phyloP scores from a whole-genome alignment of 2,888 invertebrate species.

The Leucophora obtusa region DNA sequence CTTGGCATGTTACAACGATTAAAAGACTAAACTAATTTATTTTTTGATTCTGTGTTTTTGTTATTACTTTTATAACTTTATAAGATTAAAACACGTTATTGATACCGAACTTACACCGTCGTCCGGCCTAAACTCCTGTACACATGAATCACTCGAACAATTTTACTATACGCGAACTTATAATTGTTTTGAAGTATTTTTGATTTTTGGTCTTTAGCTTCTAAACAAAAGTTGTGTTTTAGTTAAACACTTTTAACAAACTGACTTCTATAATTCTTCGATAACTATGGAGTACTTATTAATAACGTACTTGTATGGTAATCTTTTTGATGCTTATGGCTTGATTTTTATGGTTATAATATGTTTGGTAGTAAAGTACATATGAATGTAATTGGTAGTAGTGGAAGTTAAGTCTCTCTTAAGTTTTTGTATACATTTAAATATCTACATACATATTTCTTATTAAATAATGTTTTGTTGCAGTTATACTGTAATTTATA shows the following conservation, averaged over 20 bases:
- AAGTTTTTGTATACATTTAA: not conserved
- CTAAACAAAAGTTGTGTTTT: slow-evolving; percentile 30
- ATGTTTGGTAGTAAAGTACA: not conserved
- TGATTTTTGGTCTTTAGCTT: not conserved
- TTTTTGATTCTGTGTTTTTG: not conserved
- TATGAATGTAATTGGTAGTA: not conserved
- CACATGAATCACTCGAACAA: slow-evolving; percentile 7
- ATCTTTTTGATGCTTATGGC: slow-evolving; percentile 44
- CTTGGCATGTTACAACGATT: slow-evolving; percentile 36
- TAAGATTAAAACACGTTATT: slow-evolving; percentile 3
- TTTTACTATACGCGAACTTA: not conserved
- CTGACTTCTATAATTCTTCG: slow-evolving; percentile 48
- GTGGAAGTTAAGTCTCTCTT: slow-evolving; percentile 4
- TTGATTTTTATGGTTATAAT: slow-evolving; percentile 28
- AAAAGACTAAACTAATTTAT: slow-evolving; percentile 30
- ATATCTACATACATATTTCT: too few species aligned
- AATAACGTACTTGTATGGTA: slow-evolving; percentile 41
- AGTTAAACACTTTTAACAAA: slow-evolving; percentile 36
- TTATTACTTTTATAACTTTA: not conserved
- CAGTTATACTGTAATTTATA: slow-evolving; percentile 25
- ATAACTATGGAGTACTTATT: slow-evolving; percentile 28
- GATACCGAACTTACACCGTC: not conserved
- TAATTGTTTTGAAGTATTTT: slow-evolving; percentile 3
- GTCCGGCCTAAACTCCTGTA: slow-evolving; percentile 9
- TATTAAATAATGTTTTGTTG: not conserved